phyloP scores from a whole-genome alignment of 2,797 vertebrate species.

The Falco biarmicus region DNA sequence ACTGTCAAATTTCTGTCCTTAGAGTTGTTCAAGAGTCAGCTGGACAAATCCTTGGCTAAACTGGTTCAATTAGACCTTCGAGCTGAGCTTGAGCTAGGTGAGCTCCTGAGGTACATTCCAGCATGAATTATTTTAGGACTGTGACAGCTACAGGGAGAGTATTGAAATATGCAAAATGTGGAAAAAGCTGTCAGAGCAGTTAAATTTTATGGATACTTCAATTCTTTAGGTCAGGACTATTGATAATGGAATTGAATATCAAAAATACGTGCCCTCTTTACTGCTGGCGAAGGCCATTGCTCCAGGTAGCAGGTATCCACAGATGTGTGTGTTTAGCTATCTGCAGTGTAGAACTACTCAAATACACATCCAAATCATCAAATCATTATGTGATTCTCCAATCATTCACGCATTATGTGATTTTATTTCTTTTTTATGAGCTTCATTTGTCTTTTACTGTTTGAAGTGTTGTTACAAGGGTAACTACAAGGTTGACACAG shows the following conservation, averaged over 20 bases:
- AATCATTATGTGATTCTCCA: not conserved
- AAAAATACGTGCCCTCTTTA: not conserved
- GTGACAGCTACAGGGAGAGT: not conserved
- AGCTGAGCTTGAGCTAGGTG: not conserved
- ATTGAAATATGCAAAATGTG: not conserved
- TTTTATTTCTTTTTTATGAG: not conserved
- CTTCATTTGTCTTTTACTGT: not conserved
- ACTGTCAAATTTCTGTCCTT: not conserved
- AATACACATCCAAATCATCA: not conserved
- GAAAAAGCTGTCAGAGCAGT: not conserved
- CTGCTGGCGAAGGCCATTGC: not conserved
- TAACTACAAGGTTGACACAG: not conserved
- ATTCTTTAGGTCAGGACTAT: not conserved
- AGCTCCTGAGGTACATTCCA: not conserved
- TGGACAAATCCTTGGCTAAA: not conserved
- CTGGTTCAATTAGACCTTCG: not conserved
- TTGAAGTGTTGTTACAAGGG: not conserved
- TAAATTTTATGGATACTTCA: not conserved
- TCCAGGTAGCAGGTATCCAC: not conserved
- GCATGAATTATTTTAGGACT: not conserved
- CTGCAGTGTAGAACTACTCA: not conserved
- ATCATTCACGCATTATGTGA: not conserved
- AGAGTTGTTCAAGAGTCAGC: not conserved
- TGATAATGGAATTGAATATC: not conserved
- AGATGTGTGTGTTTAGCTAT: not conserved